These are phyloP conservation scores for Stigmatopora argus DNA, from an alignment of 2,113 vertebrate species.

Conservation along the genomic window DNA sequence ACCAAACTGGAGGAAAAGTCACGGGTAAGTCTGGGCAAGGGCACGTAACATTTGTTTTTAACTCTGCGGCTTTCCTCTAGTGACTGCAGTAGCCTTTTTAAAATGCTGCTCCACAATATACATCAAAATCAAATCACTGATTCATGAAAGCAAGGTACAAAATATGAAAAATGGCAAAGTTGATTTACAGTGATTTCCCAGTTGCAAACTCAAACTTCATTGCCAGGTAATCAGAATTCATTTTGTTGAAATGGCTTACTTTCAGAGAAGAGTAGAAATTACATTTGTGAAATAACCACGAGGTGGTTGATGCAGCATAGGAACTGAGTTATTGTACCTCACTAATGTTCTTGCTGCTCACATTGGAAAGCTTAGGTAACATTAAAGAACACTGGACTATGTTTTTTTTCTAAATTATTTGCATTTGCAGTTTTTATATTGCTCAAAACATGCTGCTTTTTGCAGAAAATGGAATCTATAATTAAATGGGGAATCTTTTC, in stretches of 20 bases:
- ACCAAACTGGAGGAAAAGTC: conserved; percentile 96
- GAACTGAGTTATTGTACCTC: conserved; percentile 15
- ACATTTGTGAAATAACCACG: conserved; percentile 15
- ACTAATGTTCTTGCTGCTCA: conserved; percentile 21
- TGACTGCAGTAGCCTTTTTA: not conserved
- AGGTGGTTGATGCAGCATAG: conserved; percentile 3
- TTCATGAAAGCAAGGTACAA: conserved; percentile 11
- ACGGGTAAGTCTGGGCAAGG: conserved; percentile 70
- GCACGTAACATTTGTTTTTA: not conserved
- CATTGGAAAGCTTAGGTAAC: conserved; percentile 25
- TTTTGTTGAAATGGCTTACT: conserved; percentile 28
- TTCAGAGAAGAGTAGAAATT: conserved; percentile 13
- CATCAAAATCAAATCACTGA: conserved; percentile 18
- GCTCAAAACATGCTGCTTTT: no score
- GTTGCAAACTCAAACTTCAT: conserved; percentile 17
- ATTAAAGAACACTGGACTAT: conserved; percentile 19
- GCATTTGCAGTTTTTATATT: conserved; percentile 12
- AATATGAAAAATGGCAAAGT: conserved; percentile 17
- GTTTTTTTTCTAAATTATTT: conserved; percentile 14
- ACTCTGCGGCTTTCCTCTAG: not conserved
- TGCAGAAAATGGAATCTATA: no score
- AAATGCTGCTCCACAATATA: conserved; percentile 13
- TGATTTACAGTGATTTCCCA: conserved; percentile 29
- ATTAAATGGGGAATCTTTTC: no score
- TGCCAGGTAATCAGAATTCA: conserved; percentile 25